Percentiles rank a stretch among this genome's conserved stretches.
Conservation (phyloP, 1,140 invertebrate species). For the Apis laboriosa region DNA sequence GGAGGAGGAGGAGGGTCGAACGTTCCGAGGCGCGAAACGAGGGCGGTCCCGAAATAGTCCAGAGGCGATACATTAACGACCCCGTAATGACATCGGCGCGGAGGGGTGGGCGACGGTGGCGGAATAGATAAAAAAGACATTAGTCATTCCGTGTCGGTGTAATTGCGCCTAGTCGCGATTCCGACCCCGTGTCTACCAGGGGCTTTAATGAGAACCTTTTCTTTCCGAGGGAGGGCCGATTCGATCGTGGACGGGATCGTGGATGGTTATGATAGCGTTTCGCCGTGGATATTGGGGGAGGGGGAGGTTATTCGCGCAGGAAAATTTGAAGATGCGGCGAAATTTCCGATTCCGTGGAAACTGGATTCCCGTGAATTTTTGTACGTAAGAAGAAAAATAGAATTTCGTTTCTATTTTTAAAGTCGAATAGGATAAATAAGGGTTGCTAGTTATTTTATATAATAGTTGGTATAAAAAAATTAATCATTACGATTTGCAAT, state of each 20-base stretch:
- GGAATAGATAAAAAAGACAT: constrained; percentile 75
- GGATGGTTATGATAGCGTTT: too few relatives aligned
- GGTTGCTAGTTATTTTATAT: too few relatives aligned
- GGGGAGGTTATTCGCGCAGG: too few relatives aligned
- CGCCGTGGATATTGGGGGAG: too few relatives aligned
- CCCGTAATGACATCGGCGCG: constrained; percentile 65
- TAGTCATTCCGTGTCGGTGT: constrained; percentile 68
- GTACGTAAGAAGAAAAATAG: too few relatives aligned
- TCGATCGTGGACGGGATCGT: neutral
- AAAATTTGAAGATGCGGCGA: too few relatives aligned
- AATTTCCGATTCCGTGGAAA: too few relatives aligned
- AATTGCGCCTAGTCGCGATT: constrained; percentile 52
- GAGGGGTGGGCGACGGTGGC: constrained; percentile 16
- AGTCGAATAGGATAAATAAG: too few relatives aligned
- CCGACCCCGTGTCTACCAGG: neutral
- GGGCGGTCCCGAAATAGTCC: constrained; percentile 57
- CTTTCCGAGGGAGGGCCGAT: neutral
- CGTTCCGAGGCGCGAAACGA: constrained; percentile 38
- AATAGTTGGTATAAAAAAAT: too few relatives aligned
- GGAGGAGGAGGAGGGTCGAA: neutral
- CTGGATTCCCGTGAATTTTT: too few relatives aligned
- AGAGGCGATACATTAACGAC: constrained; percentile 71
- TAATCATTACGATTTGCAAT: too few relatives aligned
- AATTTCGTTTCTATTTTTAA: too few relatives aligned
- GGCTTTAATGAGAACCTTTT: neutral